Evolutionary conservation across 2,113 vertebrate species (phyloP).

Genomic region (Amblyopsis rosae): DNA sequence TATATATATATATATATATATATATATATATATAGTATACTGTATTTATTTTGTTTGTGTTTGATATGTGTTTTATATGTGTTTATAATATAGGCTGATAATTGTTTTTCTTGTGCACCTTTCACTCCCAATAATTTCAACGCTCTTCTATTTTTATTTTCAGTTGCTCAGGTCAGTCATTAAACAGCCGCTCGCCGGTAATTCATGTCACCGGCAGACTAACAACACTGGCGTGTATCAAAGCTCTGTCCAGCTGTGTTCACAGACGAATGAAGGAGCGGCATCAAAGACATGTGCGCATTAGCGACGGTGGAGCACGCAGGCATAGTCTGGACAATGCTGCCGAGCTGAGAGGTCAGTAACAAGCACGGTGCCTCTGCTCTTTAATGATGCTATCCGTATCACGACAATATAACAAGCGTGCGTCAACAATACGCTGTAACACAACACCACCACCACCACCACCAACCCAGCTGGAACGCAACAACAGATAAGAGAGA

Average conservation of each 20-base stretch:
- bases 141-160: constrained; percentile 30
- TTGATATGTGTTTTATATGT: no score
- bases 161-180: constrained; percentile 36
- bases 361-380: constrained; percentile 56
- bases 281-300: constrained; percentile 56
- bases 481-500: background rate
- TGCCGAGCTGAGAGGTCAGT: constrained; percentile 52
- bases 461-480: no score
- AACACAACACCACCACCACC: no score
- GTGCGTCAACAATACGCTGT: no score
- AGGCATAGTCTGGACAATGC: constrained; percentile 21
- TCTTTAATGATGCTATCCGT: constrained; percentile 19
- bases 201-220: constrained; percentile 45
- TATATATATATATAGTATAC: constrained; percentile 9
- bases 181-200: constrained; percentile 36
- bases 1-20: background rate
- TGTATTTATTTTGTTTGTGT: background rate
- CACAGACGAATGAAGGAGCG: constrained; percentile 57
- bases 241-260: constrained; percentile 53
- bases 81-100: no score
- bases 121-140: background rate
- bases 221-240: constrained; percentile 50
- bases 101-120: no score
- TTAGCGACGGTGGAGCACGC: constrained; percentile 28
- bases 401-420: background rate